Conservation (phyloP, 2,888 invertebrate genomes). For the Tribolium freemani region DNA sequence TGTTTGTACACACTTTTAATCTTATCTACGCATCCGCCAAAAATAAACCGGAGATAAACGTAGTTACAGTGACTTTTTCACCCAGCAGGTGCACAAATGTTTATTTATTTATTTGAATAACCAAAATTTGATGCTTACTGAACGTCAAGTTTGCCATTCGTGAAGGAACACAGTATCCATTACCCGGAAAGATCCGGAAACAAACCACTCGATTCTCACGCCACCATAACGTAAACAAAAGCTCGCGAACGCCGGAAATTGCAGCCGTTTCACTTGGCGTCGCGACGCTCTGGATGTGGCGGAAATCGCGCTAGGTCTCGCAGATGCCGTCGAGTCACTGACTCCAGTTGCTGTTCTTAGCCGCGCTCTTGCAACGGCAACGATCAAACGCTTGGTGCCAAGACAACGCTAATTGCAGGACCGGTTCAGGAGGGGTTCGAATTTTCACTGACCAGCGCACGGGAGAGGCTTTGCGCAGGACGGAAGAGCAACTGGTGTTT, state of each 20-base stretch:
- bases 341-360: constrained; percentile 55
- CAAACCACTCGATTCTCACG: constrained; percentile 26
- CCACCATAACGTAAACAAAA: constrained; percentile 13
- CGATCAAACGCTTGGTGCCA: constrained; percentile 49
- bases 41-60: neutral
- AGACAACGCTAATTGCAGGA: constrained; percentile 44
- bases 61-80: neutral
- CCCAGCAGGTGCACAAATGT: neutral
- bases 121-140: neutral
- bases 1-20: neutral
- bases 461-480: constrained; percentile 12
- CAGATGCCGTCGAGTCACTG: constrained; percentile 63
- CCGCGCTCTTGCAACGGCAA: constrained; percentile 56
- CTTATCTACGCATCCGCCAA: neutral
- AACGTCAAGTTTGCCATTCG: constrained; percentile 20
- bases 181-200: constrained; percentile 14
- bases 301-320: constrained; percentile 47
- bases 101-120: too few relatives aligned
- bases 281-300: constrained; percentile 44
- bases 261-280: constrained; percentile 39
- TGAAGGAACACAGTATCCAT: constrained; percentile 24
- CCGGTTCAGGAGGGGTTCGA: constrained; percentile 35
- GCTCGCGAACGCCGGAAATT: constrained; percentile 27
- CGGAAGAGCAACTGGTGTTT: constrained; percentile 13
- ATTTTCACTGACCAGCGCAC: constrained; percentile 20